Percentiles rank a stretch among this genome's conserved stretches.
Conservation (phyloP, 2,888 invertebrate genomes). For the Pardosa pseudoannulata region DNA sequence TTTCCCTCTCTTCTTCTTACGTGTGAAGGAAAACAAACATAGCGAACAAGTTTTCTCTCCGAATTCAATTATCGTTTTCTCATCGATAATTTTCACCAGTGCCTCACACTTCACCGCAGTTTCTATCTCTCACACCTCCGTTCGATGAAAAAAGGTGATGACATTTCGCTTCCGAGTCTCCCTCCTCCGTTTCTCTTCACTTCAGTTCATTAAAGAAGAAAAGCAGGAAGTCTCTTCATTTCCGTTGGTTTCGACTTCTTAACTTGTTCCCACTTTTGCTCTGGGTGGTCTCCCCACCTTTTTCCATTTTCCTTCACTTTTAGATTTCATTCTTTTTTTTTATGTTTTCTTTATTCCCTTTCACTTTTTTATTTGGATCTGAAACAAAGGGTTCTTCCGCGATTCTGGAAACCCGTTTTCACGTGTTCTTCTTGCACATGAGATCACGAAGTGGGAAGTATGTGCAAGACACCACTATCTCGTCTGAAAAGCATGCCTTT, state of each 20-base stretch:
- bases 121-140: not conserved
- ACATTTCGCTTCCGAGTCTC: not conserved
- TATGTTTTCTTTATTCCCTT: not conserved
- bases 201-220: constrained; percentile 33
- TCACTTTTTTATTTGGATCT: not conserved
- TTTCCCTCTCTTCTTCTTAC: too few species aligned
- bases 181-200: not conserved
- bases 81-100: too few species aligned
- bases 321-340: not conserved
- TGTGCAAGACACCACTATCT: too few species aligned
- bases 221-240: constrained; percentile 43
- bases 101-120: too few species aligned
- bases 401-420: too few species aligned
- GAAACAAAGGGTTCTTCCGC: constrained; percentile 1
- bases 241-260: constrained; percentile 17
- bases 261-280: not conserved
- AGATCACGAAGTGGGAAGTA: too few species aligned
- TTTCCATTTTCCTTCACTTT: not conserved
- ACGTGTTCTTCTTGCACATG: too few species aligned
- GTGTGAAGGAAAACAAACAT: too few species aligned
- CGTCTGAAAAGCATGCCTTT: too few species aligned
- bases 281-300: constrained; percentile 30
- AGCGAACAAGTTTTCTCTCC: too few species aligned
- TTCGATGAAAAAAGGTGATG: constrained; percentile 1
- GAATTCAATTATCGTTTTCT: too few species aligned